phyloP scores from a whole-genome alignment of 2,888 invertebrate species.

The Melitaea athalia region DNA sequence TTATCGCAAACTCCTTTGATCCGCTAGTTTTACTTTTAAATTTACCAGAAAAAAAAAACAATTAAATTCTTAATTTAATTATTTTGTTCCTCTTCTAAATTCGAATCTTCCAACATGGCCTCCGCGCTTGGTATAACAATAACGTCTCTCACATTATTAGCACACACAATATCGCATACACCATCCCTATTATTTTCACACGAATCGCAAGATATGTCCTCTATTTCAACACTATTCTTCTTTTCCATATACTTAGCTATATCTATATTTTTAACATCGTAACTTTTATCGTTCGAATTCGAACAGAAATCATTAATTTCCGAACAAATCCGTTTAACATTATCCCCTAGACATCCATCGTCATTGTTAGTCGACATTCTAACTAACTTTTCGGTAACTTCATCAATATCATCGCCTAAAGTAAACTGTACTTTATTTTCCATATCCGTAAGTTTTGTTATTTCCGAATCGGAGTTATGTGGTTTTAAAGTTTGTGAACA shows the following conservation, averaged over 20 bases:
- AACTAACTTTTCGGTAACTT: constrained; percentile 54
- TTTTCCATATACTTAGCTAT: constrained; percentile 50
- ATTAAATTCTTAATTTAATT: neutral
- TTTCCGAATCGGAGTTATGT: constrained; percentile 72
- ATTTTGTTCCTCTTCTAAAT: constrained; percentile 19
- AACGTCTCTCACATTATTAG: constrained; percentile 63
- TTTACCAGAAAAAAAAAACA: neutral
- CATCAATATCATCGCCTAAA: constrained; percentile 57
- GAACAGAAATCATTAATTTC: constrained; percentile 67
- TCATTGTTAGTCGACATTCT: constrained; percentile 69
- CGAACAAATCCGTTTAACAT: constrained; percentile 66
- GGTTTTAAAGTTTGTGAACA: constrained; percentile 48
- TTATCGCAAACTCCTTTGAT: too few species aligned
- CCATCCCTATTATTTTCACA: constrained; percentile 50
- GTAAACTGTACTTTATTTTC: constrained; percentile 62
- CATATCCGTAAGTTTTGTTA: constrained; percentile 49
- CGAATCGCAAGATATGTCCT: constrained; percentile 46
- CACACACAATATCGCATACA: constrained; percentile 58
- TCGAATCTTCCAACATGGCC: constrained; percentile 60
- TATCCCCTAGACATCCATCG: constrained; percentile 55
- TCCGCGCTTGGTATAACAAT: constrained; percentile 73
- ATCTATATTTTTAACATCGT: constrained; percentile 40
- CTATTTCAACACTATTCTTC: constrained; percentile 44
- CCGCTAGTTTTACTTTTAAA: neutral
- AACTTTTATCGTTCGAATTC: constrained; percentile 42